Percentiles rank a stretch among this genome's conserved stretches.
Evolutionary conservation across 2,797 vertebrate genomes (phyloP).

Genomic region (Phataginus tetradactyla): DNA sequence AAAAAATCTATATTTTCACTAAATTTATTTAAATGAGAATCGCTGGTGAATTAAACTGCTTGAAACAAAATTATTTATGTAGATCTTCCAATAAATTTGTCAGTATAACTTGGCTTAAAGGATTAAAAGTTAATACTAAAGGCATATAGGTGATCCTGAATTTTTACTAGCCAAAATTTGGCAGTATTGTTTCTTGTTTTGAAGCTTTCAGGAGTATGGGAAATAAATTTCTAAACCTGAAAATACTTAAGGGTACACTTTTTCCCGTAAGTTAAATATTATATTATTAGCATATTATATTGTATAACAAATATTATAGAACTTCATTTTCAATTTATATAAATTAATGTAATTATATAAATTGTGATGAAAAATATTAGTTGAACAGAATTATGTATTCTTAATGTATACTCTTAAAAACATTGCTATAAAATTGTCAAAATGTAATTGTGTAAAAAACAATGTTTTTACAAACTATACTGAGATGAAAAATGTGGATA

Average conservation of each 20-base stretch:
- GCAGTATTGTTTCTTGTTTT: background rate
- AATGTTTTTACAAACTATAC: background rate
- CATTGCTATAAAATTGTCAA: background rate
- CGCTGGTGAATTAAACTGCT: background rate
- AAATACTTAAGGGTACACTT: background rate
- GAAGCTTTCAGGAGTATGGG: background rate
- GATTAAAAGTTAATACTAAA: background rate
- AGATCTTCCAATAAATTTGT: background rate
- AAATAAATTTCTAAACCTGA: conserved; percentile 12
- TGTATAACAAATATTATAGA: background rate
- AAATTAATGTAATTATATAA: background rate
- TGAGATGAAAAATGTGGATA: background rate
- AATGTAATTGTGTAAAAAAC: background rate
- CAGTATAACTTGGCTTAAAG: background rate
- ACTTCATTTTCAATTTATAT: conserved; percentile 15
- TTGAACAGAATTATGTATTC: background rate
- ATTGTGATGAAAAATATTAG: background rate
- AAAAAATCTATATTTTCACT: background rate
- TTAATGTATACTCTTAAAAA: background rate
- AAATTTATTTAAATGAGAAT: conserved; percentile 22
- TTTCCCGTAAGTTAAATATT: conserved; percentile 15
- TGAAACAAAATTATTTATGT: background rate
- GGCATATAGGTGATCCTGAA: background rate
- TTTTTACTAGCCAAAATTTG: background rate
- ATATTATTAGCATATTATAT: background rate